Conservation (phyloP, 30 jellyfish, hydroid and myxozoan genomes). For the Cassiopea andromeda region DNA sequence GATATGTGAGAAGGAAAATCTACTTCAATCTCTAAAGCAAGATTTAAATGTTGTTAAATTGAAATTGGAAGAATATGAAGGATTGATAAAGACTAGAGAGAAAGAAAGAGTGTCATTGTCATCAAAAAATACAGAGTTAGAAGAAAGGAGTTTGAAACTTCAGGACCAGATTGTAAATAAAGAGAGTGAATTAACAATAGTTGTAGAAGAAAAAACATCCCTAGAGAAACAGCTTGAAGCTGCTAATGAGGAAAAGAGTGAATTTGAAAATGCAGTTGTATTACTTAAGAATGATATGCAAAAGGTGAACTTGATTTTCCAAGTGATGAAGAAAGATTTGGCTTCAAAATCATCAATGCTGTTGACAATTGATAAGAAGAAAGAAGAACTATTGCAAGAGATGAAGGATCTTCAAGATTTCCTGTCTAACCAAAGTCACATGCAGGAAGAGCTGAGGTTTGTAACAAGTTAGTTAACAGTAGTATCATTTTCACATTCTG, state of each 20-base stretch:
- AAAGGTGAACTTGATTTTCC: slow-evolving; percentile 48
- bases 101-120: not conserved
- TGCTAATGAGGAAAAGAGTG: slow-evolving; percentile 33
- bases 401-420: slow-evolving; percentile 56
- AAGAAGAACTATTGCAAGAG: slow-evolving; percentile 26
- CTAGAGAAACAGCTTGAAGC: slow-evolving; percentile 16
- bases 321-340: slow-evolving; percentile 64
- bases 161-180: not conserved
- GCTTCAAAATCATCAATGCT: slow-evolving; percentile 62
- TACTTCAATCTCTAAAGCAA: not conserved
- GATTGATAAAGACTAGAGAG: not conserved
- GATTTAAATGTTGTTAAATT: not conserved
- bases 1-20: slow-evolving; percentile 7
- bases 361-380: slow-evolving; percentile 43
- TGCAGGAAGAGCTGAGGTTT: slow-evolving; percentile 49
- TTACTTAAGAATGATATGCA: slow-evolving; percentile 46
- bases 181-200: not conserved
- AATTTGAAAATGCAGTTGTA: slow-evolving; percentile 52
- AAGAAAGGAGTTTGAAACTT: slow-evolving; percentile 1
- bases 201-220: slow-evolving; percentile 19
- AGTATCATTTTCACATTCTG: not conserved
- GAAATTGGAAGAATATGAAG: slow-evolving; percentile 21
- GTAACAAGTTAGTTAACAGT: not conserved
- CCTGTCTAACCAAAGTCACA: slow-evolving; percentile 30
- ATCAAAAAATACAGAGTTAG: not conserved